Evolutionary conservation across 2,888 invertebrate species (phyloP).

Genomic region (Drosophila anomalata): DNA sequence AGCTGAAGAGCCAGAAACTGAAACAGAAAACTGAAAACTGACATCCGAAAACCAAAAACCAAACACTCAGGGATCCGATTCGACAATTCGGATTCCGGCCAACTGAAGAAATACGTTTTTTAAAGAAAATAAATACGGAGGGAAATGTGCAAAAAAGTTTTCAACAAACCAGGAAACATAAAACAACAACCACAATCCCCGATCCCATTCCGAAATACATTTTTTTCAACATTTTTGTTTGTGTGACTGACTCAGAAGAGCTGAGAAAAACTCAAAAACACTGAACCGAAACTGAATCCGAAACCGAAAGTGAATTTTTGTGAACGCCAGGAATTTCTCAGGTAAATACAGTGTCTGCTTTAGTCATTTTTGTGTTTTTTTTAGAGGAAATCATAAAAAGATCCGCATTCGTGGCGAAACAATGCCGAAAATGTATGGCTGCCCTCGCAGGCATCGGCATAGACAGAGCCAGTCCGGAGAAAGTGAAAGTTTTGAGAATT

Average conservation of each 20-base stretch:
- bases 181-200: conserved; percentile 18
- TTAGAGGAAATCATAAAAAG: neutral
- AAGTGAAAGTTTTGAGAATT: conserved; percentile 14
- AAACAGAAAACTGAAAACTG: conserved; percentile 6
- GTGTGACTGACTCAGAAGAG: conserved; percentile 23
- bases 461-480: neutral
- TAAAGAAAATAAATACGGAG: neutral
- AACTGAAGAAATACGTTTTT: conserved; percentile 1
- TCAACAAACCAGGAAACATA: conserved; percentile 17
- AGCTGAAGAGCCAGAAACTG: conserved; percentile 5
- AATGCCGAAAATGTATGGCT: conserved; percentile 31
- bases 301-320: neutral
- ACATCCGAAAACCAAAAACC: conserved; percentile 5
- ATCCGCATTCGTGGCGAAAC: conserved; percentile 17
- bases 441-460: conserved; percentile 24
- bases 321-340: conserved; percentile 25
- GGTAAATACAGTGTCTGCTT: conserved; percentile 28
- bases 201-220: neutral
- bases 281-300: neutral
- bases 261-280: conserved; percentile 7
- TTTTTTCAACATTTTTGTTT: conserved; percentile 38
- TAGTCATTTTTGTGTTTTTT: neutral
- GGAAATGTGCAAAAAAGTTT: conserved; percentile 9
- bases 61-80: neutral
- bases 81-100: conserved; percentile 7